A percentile compares a stretch with the other conserved stretches of the same genome.
Conservation (phyloP, 2,113 vertebrate species). For the Sebastes schlegelii region DNA sequence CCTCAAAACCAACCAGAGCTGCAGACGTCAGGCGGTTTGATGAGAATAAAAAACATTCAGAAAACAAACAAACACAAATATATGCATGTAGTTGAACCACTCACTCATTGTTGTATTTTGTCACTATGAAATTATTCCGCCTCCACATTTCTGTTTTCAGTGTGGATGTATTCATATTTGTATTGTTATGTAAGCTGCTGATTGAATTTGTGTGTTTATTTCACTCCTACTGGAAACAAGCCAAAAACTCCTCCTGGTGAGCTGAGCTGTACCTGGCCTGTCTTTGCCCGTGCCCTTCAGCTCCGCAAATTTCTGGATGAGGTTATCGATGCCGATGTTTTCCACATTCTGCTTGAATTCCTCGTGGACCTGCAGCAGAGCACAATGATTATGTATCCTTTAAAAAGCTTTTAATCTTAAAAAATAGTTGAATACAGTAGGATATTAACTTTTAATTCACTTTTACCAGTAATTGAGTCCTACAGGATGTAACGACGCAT, state of each 20-base stretch:
- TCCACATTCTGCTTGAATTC: slow-evolving; percentile 98
- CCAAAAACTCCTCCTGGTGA: neutral
- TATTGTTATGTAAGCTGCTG: slow-evolving; percentile 17
- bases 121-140: neutral
- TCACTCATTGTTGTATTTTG: neutral
- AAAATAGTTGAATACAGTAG: neutral
- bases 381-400: neutral
- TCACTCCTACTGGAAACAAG: neutral
- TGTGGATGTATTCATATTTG: slow-evolving; percentile 5
- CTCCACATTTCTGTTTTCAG: neutral
- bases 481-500: neutral
- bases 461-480: neutral
- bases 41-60: neutral
- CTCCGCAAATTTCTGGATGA: slow-evolving; percentile 91
- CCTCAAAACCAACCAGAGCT: slow-evolving; percentile 91
- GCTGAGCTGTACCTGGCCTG: slow-evolving; percentile 85
- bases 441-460: too few relatives aligned
- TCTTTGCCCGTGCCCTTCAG: slow-evolving; percentile 93
- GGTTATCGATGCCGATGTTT: slow-evolving; percentile 91
- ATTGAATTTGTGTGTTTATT: slow-evolving; percentile 4
- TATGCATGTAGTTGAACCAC: neutral
- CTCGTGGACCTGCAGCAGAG: slow-evolving; percentile 89
- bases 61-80: neutral
- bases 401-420: neutral
- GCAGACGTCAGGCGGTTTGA: slow-evolving; percentile 28